Evolutionary conservation across 2,113 vertebrate genomes (phyloP).

Genomic region (Urocynchramus pylzowi): DNA sequence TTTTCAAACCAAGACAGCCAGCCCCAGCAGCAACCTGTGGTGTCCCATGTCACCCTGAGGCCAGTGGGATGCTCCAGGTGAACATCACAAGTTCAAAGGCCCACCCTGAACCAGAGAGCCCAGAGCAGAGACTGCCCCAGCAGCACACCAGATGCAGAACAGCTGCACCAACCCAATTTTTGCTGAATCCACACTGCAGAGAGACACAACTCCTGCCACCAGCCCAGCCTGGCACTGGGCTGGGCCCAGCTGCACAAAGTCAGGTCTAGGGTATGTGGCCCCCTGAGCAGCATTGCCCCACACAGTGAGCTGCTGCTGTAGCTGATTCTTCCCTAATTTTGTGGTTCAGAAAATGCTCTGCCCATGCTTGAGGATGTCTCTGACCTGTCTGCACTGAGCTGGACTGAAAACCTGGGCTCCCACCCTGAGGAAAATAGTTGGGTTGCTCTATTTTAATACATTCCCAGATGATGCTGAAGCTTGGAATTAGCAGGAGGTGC

Average conservation of each 20-base stretch:
- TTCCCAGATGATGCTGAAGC: accelerated
- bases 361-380: accelerated
- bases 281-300: neutral
- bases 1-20: neutral
- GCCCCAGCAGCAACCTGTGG: neutral
- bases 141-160: too few relatives aligned
- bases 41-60: neutral
- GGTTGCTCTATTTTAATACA: neutral
- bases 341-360: neutral
- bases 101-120: neutral
- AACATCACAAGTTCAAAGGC: neutral
- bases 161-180: neutral
- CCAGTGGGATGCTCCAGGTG: neutral
- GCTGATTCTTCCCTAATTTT: neutral
- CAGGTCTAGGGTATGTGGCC: accelerated
- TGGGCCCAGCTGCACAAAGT: neutral
- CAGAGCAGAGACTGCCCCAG: neutral
- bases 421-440: neutral
- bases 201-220: neutral
- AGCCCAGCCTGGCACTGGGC: neutral
- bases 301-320: neutral
- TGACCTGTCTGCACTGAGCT: neutral
- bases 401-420: neutral
- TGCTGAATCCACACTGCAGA: neutral
- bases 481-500: neutral